These are phyloP conservation scores for Onychorhynchus coronatus DNA, from an alignment of 2,113 vertebrate species.

Conservation along the genomic window DNA sequence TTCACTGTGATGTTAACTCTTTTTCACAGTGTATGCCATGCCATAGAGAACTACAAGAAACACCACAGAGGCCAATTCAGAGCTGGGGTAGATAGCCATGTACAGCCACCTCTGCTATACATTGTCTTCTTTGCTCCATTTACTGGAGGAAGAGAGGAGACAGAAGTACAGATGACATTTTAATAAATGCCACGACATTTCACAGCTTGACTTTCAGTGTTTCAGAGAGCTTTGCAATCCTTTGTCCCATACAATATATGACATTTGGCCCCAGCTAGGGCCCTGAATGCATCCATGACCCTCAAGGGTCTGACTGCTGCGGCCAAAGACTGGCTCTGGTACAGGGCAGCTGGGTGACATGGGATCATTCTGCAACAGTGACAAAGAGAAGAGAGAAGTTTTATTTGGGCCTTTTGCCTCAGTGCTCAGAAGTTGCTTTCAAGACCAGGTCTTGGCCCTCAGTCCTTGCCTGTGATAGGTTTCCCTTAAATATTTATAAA, in stretches of 20 bases:
- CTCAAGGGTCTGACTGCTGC: background rate
- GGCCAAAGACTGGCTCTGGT: background rate
- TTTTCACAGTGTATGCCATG: background rate
- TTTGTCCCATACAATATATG: background rate
- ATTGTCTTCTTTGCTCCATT: background rate
- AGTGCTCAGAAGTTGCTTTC: background rate
- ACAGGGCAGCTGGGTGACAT: background rate
- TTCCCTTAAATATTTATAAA: background rate
- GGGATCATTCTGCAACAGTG: background rate
- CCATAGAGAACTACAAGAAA: background rate
- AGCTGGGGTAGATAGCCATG: background rate
- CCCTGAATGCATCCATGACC: background rate
- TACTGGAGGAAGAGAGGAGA: background rate
- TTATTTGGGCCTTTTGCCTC: background rate
- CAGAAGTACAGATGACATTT: background rate
- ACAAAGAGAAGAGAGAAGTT: background rate
- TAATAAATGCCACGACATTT: background rate
- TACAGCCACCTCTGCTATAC: background rate
- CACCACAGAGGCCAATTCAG: rapidly evolving
- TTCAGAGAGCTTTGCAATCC: background rate
- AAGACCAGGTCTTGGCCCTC: background rate
- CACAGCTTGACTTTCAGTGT: background rate
- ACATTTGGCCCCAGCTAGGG: background rate
- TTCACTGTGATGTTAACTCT: background rate
- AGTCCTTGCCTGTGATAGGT: background rate